phyloP scores from a whole-genome alignment of 2,888 invertebrate species.

The Himalopsyche anomala region DNA sequence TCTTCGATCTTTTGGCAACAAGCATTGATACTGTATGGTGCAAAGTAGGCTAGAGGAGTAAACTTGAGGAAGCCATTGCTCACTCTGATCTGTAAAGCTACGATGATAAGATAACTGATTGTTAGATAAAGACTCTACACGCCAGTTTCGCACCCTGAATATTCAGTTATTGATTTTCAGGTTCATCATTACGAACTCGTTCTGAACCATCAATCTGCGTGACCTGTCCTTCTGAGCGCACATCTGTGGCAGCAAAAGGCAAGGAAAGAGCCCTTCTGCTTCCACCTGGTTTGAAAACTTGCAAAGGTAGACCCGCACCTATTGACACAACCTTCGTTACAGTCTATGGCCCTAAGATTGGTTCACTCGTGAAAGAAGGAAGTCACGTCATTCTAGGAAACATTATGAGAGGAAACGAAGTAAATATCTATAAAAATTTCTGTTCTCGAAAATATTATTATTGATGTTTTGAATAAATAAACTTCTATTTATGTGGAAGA shows the following conservation, averaged over 20 bases:
- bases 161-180: neutral
- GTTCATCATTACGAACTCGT: neutral
- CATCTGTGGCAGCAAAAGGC: slow-evolving; percentile 71
- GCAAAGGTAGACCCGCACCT: slow-evolving; percentile 69
- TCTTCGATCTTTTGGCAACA: too few species aligned
- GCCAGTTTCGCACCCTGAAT: too few species aligned
- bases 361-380: slow-evolving; percentile 72
- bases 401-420: slow-evolving; percentile 70
- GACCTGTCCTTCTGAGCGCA: slow-evolving; percentile 73
- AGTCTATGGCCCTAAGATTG: slow-evolving; percentile 73
- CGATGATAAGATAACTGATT: too few species aligned
- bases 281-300: slow-evolving; percentile 70
- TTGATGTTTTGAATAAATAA: too few species aligned
- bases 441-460: too few species aligned
- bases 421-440: slow-evolving; percentile 66
- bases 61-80: too few species aligned
- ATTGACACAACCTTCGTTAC: slow-evolving; percentile 69
- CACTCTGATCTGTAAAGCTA: too few species aligned
- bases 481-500: neutral
- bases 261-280: slow-evolving; percentile 71
- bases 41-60: too few species aligned
- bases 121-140: too few species aligned
- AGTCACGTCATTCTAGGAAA: slow-evolving; percentile 71
- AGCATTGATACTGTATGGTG: too few species aligned
- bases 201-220: slow-evolving; percentile 68